These are phyloP conservation scores for Zophobas morio DNA, from an alignment of 1,140 invertebrate species.

Conservation along the genomic window DNA sequence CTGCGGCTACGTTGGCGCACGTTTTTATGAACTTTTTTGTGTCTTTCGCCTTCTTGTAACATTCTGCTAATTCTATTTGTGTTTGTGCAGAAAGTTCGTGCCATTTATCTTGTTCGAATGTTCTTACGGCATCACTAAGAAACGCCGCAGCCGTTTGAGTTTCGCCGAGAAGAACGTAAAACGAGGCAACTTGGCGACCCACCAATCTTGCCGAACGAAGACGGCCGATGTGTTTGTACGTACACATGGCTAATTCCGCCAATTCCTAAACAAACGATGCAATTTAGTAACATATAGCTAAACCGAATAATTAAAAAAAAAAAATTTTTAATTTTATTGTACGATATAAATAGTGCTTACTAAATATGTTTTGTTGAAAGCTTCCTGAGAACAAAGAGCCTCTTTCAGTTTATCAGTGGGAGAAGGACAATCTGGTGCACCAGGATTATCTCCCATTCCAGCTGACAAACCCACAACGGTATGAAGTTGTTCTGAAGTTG, in stretches of 20 bases:
- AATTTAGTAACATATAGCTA: constrained; percentile 12
- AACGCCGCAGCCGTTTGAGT: constrained; percentile 91
- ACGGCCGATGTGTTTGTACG: constrained; percentile 95
- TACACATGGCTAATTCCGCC: constrained; percentile 95
- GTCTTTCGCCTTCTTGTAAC: constrained; percentile 86
- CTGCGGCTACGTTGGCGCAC: constrained; percentile 84
- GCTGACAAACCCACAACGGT: constrained; percentile 90
- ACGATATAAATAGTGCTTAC: constrained; percentile 66
- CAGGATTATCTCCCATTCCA: constrained; percentile 84
- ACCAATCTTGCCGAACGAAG: constrained; percentile 88
- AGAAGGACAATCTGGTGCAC: constrained; percentile 72
- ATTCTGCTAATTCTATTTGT: constrained; percentile 86
- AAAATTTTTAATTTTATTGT: background rate
- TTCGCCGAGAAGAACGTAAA: constrained; percentile 90
- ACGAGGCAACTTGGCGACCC: constrained; percentile 89
- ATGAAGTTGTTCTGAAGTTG: constrained; percentile 90
- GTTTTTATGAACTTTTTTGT: constrained; percentile 80
- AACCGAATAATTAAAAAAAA: background rate
- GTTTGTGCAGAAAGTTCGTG: constrained; percentile 84
- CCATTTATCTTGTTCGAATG: constrained; percentile 92
- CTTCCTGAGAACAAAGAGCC: constrained; percentile 90
- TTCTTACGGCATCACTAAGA: constrained; percentile 87
- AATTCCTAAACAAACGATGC: constrained; percentile 75
- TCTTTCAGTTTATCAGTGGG: constrained; percentile 91
- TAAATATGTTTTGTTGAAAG: constrained; percentile 92